Conservation (phyloP, 1,140 invertebrate genomes). For the Pachypsylla venusta region DNA sequence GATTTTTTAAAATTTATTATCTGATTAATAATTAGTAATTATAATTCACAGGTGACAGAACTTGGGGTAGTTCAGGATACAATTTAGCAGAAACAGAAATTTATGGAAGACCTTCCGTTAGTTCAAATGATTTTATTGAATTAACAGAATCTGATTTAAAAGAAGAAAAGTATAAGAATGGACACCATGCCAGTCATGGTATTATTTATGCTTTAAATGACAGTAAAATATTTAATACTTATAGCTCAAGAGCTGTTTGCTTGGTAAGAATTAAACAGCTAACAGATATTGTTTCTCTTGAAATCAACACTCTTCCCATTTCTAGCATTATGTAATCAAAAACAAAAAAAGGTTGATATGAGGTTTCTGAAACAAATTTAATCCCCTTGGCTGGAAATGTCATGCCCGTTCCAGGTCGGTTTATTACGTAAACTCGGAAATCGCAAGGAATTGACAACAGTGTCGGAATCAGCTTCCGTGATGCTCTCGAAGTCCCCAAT, state of each 20-base stretch:
- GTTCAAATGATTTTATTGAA: conserved; percentile 17
- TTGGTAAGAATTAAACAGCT: conserved; percentile 21
- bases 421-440: too few species aligned
- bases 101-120: conserved; percentile 19
- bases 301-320: not conserved
- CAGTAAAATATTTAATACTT: conserved; percentile 23
- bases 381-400: too few species aligned
- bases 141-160: conserved; percentile 18
- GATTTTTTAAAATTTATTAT: not conserved
- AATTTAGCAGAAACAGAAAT: conserved; percentile 21
- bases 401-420: not conserved
- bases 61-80: conserved; percentile 18
- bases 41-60: conserved; percentile 17
- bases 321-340: not conserved
- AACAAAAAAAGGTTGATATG: not conserved
- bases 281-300: not conserved
- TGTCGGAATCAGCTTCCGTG: too few species aligned
- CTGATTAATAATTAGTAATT: not conserved
- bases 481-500: too few species aligned
- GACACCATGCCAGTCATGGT: conserved; percentile 24
- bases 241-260: conserved; percentile 22
- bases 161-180: conserved; percentile 16
- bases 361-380: not conserved
- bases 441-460: too few species aligned
- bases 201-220: conserved; percentile 24